Conservation (phyloP, 2,113 vertebrate species). For the Erpornis zantholeuca region DNA sequence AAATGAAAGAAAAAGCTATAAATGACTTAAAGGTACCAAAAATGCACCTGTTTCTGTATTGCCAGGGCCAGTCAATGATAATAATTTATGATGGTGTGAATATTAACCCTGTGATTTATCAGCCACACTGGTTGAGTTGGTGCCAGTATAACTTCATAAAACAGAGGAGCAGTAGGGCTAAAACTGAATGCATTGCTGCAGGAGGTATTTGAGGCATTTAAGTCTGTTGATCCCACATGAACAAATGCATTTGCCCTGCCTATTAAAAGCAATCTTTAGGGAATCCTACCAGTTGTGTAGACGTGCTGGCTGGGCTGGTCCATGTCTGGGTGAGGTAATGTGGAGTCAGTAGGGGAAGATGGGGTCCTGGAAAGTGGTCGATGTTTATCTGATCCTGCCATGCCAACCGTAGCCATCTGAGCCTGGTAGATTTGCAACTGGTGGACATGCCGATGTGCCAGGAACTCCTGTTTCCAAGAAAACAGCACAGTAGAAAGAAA, state of each 20-base stretch:
- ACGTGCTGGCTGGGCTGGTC: slow-evolving; percentile 75
- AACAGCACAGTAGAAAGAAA: slow-evolving; percentile 76
- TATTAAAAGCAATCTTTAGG: slow-evolving; percentile 74
- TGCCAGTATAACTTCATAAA: slow-evolving; percentile 80
- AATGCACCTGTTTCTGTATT: slow-evolving; percentile 74
- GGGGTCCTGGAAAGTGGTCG: slow-evolving; percentile 67
- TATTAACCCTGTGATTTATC: slow-evolving; percentile 76
- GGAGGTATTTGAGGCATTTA: slow-evolving; percentile 83
- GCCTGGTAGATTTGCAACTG: slow-evolving; percentile 70
- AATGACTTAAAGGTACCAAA: slow-evolving; percentile 14
- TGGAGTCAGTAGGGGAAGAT: slow-evolving; percentile 69
- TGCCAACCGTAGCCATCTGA: slow-evolving; percentile 73
- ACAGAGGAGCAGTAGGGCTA: slow-evolving; percentile 61
- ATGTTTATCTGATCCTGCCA: slow-evolving; percentile 77
- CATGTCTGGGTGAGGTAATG: slow-evolving; percentile 70
- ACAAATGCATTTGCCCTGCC: slow-evolving; percentile 74
- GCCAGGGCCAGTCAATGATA: slow-evolving; percentile 62
- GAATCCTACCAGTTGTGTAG: slow-evolving; percentile 80
- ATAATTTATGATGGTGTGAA: slow-evolving; percentile 78
- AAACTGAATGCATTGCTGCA: slow-evolving; percentile 66
- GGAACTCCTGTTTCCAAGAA: slow-evolving; percentile 73
- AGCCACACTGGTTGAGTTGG: slow-evolving; percentile 73
- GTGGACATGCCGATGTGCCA: slow-evolving; percentile 62
- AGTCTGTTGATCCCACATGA: slow-evolving; percentile 84
- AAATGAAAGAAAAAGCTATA: slow-evolving; percentile 16